A percentile compares a stretch with the other conserved stretches of the same genome.
phyloP scores from a whole-genome alignment of 2,888 invertebrate species.

The Imbricaverruca yamaguchii region DNA sequence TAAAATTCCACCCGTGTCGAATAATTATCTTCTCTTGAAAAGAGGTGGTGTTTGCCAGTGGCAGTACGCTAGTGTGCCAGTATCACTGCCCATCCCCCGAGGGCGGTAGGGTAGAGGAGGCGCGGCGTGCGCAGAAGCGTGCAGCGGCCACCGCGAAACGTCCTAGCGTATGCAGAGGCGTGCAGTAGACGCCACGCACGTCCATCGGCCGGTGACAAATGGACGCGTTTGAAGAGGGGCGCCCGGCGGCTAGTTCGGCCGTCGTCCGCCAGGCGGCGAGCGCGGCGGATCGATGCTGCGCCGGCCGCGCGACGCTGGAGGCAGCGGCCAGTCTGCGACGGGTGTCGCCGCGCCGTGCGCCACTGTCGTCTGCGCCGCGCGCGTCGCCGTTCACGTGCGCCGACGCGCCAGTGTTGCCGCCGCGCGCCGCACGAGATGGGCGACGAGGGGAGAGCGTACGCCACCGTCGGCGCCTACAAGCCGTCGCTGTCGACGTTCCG shows the following conservation, averaged over 20 bases:
- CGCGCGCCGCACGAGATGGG: not conserved
- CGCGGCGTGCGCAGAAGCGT: no score
- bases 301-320: not conserved
- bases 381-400: not conserved
- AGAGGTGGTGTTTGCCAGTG: no score
- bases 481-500: not conserved
- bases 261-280: not conserved
- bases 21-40: no score
- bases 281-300: not conserved
- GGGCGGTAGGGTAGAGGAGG: no score
- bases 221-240: no score
- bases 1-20: no score
- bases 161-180: no score
- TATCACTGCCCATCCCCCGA: no score
- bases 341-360: not conserved
- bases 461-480: not conserved
- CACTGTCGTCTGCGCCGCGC: not conserved
- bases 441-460: not conserved
- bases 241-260: not conserved
- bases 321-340: not conserved
- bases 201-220: no score
- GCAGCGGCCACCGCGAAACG: no score
- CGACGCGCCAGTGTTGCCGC: not conserved
- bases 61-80: no score
- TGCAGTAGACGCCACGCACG: no score